phyloP scores from a whole-genome alignment of 2,797 vertebrate genomes.

The Myotis myotis region DNA sequence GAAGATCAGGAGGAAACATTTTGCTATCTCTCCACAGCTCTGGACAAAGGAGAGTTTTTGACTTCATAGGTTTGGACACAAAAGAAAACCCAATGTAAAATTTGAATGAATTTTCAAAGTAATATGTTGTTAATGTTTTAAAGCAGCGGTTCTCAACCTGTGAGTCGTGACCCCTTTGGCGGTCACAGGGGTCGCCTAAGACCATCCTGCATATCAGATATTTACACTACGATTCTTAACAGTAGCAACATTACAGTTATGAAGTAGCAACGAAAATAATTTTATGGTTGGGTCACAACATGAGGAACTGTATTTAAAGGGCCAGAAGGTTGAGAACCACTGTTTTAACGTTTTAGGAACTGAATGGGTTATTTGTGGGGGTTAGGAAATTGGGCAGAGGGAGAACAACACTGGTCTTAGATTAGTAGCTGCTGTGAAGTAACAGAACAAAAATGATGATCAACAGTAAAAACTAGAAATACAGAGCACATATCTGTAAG shows the following conservation, averaged over 20 bases:
- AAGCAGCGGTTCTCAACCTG: background rate
- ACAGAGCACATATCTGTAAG: background rate
- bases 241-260: no score
- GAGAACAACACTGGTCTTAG: background rate
- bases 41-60: background rate
- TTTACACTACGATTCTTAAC: no score
- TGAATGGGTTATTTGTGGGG: background rate
- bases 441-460: background rate
- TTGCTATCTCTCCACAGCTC: background rate
- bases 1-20: conserved; percentile 27
- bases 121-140: background rate
- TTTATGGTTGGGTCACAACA: no score
- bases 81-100: conserved; percentile 52
- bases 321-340: no score
- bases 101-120: conserved; percentile 27
- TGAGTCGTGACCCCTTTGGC: no score
- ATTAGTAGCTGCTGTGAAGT: background rate
- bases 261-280: no score
- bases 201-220: no score
- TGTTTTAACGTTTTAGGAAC: background rate
- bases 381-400: background rate
- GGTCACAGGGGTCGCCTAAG: no score
- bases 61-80: background rate
- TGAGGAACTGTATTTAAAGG: no score
- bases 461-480: background rate